Conservation (phyloP, 1,140 invertebrate species). For the Gryon sp. region DNA sequence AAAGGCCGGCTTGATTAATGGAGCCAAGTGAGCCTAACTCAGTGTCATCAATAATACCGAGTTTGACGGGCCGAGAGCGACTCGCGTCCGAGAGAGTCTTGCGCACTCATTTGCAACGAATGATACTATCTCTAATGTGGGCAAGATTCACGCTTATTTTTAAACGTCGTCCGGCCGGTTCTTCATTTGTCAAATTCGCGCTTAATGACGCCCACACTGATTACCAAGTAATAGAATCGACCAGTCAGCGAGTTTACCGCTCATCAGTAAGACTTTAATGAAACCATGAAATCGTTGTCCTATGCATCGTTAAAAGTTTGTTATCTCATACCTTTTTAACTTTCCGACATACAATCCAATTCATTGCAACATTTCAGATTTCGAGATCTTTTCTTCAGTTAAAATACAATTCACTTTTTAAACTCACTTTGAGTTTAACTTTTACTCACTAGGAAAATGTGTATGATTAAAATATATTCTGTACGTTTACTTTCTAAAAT, state of each 20-base stretch:
- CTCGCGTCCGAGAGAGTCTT: conserved; percentile 53
- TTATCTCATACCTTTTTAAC: conserved; percentile 43
- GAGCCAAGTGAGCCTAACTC: conserved; percentile 55
- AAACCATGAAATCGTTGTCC: conserved; percentile 60
- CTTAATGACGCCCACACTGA: conserved; percentile 68
- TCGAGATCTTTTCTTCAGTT: too few relatives aligned
- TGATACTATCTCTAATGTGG: conserved; percentile 61
- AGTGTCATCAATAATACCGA: conserved; percentile 67
- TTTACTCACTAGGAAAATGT: too few relatives aligned
- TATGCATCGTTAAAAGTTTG: conserved; percentile 39
- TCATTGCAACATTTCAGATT: too few relatives aligned
- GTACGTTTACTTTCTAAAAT: too few relatives aligned
- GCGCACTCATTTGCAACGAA: conserved; percentile 54
- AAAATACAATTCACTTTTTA: too few relatives aligned
- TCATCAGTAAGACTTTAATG: conserved; percentile 49
- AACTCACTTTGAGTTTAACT: too few relatives aligned
- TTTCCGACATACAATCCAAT: conserved; percentile 4
- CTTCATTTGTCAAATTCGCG: conserved; percentile 66
- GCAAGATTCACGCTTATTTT: conserved; percentile 64
- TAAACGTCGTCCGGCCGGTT: conserved; percentile 57
- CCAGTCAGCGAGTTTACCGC: conserved; percentile 57
- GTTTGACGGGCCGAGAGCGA: conserved; percentile 56
- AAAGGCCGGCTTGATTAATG: conserved; percentile 62
- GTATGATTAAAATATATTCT: too few relatives aligned
- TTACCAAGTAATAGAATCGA: conserved; percentile 68